Base-by-base conservation (phyloP, 2,888 invertebrate genomes). In the Hirtodrosophila confusa region DNA sequence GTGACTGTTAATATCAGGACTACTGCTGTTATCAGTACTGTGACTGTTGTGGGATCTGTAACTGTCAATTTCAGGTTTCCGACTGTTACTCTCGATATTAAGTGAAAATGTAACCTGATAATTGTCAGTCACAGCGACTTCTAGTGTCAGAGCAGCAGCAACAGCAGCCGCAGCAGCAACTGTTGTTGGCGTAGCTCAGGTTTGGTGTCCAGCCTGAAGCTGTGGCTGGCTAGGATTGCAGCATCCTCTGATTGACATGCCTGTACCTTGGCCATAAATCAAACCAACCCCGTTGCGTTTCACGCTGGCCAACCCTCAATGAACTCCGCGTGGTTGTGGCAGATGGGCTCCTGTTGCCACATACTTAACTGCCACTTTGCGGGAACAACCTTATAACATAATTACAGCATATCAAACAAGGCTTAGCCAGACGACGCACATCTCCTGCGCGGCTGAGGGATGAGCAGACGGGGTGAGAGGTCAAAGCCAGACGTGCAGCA, bases 311-410 rank as follows among this genome's bases (percentile, higher is more conserved):
- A 72, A 72, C 71, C 71, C 71, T 51, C 69, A 58, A 33, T 40
- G 48, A 45, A 49, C 11, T 41, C 10, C 17, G 29, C 24, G 27
- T 37, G 27, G 6, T 27, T 4, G 27, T 4, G 9, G 31, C 45
- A 62, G 56, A 41, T 50, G 43, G 23, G 44, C 37, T 35, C 63
- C 41, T 53, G 51, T 8, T 57, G 43, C 39, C 40, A 55, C 44
- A 39, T 86, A 85, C 88, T 88, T 89, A 83, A 88, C 80, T 67
- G 69, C 64, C 82, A 78, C 78, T 85, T 87, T 73, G 60, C 60
- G 43, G 56, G 80, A 67, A 80, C 74, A 85, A 86, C 72, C 75
- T 85, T 83, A 86, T 88, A 85, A 87, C 86, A 83, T 87, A 89
- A 86, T 82, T 82, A 89, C 71, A 73, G 71, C 77, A 80, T 73